phyloP scores from a whole-genome alignment of 1,140 invertebrate species.

The Aphelinus atriplicis region DNA sequence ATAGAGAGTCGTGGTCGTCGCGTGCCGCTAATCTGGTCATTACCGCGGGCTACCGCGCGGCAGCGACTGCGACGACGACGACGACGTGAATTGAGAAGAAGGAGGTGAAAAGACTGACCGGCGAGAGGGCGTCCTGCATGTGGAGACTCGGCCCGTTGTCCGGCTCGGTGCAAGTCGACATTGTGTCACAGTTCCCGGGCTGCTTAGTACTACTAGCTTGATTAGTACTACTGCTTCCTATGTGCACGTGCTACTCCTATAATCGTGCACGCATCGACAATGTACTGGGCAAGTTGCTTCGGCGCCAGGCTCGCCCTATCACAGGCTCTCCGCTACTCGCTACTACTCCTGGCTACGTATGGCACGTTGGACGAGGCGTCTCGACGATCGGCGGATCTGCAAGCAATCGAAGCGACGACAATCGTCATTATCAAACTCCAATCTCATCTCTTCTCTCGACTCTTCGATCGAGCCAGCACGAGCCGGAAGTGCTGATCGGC shows the following conservation, averaged over 20 bases:
- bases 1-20: too few species aligned
- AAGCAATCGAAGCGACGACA: neutral
- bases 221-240: too few species aligned
- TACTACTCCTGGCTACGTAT: slow-evolving; percentile 52
- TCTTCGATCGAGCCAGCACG: too few species aligned
- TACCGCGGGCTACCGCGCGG: too few species aligned
- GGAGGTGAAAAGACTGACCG: slow-evolving; percentile 53
- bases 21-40: too few species aligned
- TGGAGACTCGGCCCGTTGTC: slow-evolving; percentile 58
- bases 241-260: too few species aligned
- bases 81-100: neutral
- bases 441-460: too few species aligned
- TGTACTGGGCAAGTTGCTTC: too few species aligned
- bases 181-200: slow-evolving; percentile 44
- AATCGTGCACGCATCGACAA: too few species aligned
- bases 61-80: too few species aligned
- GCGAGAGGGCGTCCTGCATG: slow-evolving; percentile 64
- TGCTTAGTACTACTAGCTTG: too few species aligned
- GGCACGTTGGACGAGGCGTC: slow-evolving; percentile 55
- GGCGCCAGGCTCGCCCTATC: slow-evolving; percentile 52
- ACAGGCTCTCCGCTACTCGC: slow-evolving; percentile 47
- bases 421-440: slow-evolving; percentile 12
- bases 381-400: slow-evolving; percentile 36
- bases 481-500: too few species aligned
- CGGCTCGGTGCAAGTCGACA: slow-evolving; percentile 64